These are phyloP conservation scores for Dysmachus trigonus DNA, from an alignment of 2,888 invertebrate species.

Conservation along the genomic window DNA sequence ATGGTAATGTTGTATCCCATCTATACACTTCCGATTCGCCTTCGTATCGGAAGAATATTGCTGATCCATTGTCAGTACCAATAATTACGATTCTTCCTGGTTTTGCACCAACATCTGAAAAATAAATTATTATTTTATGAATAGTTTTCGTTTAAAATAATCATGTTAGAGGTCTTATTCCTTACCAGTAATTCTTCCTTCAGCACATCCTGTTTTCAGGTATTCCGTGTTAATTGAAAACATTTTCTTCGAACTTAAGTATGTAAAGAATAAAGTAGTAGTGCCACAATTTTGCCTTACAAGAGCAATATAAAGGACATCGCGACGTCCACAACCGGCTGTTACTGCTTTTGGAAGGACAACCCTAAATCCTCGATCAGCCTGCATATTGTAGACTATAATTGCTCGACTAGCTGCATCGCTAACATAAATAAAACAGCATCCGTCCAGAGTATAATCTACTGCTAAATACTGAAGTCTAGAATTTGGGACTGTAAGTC, in stretches of 20 bases:
- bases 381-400: slow-evolving; percentile 73
- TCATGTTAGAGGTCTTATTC: not conserved
- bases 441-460: slow-evolving; percentile 72
- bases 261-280: slow-evolving; percentile 71
- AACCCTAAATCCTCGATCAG: slow-evolving; percentile 72
- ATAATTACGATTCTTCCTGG: slow-evolving; percentile 69
- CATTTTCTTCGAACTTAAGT: slow-evolving; percentile 70
- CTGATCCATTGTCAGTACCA: slow-evolving; percentile 71
- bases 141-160: not conserved
- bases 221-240: slow-evolving; percentile 73
- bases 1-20: slow-evolving; percentile 68
- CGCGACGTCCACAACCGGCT: slow-evolving; percentile 66
- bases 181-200: slow-evolving; percentile 65
- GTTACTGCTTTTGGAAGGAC: slow-evolving; percentile 69
- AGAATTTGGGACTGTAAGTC: slow-evolving; percentile 69
- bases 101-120: slow-evolving; percentile 68
- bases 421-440: slow-evolving; percentile 71
- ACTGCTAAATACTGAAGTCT: slow-evolving; percentile 75
- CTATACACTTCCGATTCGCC: slow-evolving; percentile 69
- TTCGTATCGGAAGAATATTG: slow-evolving; percentile 70
- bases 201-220: slow-evolving; percentile 69
- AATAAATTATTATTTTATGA: not conserved
- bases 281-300: slow-evolving; percentile 69
- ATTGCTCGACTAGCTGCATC: slow-evolving; percentile 76
- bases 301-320: slow-evolving; percentile 74